Conservation (phyloP, 2,888 invertebrate genomes). For the Hetaerina titia region DNA sequence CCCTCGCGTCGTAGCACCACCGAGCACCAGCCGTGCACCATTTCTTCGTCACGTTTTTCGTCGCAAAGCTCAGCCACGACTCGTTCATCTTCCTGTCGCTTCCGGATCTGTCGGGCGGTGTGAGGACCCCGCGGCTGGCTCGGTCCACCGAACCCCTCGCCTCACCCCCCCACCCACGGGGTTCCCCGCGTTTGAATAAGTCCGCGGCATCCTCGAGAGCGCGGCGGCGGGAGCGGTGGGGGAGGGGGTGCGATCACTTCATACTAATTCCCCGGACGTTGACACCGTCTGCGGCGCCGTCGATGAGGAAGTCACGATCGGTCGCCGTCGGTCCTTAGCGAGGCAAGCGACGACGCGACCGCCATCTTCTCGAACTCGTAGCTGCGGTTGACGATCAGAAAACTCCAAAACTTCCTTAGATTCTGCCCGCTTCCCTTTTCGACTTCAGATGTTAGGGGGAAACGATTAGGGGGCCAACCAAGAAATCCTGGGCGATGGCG, state of each 20-base stretch:
- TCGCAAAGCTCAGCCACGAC: no score
- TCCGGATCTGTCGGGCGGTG: not conserved
- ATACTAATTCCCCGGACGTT: constrained; percentile 60
- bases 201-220: not conserved
- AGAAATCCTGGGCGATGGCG: not conserved
- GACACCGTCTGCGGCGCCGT: constrained; percentile 40
- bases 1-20: not conserved
- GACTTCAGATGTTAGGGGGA: not conserved
- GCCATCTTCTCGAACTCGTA: not conserved
- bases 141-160: not conserved
- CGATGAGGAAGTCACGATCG: constrained; percentile 40
- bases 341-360: not conserved
- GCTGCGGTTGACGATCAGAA: not conserved
- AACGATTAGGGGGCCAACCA: not conserved
- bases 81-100: not conserved
- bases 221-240: no score
- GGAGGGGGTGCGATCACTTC: not conserved
- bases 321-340: not conserved
- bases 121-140: not conserved
- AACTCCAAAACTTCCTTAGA: not conserved
- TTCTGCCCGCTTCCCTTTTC: not conserved
- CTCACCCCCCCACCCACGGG: not conserved
- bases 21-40: not conserved
- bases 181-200: not conserved
- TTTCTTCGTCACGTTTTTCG: not conserved